A percentile compares a stretch with the other conserved stretches of the same genome.
phyloP scores from a whole-genome alignment of 2,888 invertebrate species.

The Ligdia adustata region DNA sequence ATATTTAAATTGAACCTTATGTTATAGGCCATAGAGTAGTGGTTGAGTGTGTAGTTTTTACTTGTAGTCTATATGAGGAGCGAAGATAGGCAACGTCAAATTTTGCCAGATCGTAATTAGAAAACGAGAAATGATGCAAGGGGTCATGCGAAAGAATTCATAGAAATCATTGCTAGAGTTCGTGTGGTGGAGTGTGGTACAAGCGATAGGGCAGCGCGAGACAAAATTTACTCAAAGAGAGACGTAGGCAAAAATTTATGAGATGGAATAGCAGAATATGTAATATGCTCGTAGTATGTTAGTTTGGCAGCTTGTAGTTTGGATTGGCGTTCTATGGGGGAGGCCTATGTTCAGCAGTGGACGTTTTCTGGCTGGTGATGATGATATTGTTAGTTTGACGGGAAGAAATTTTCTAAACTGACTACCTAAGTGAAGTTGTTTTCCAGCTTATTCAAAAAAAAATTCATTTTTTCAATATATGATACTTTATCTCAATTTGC shows the following conservation, averaged over 20 bases:
- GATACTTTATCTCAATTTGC: no score
- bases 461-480: no score
- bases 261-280: no score
- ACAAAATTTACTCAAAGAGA: background rate
- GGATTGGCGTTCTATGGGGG: no score
- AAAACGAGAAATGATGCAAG: slow-evolving; percentile 63
- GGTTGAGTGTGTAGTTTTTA: slow-evolving; percentile 34
- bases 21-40: slow-evolving; percentile 27
- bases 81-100: slow-evolving; percentile 62
- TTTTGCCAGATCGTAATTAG: slow-evolving; percentile 77
- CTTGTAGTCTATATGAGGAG: slow-evolving; percentile 43
- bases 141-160: slow-evolving; percentile 77
- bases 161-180: slow-evolving; percentile 60
- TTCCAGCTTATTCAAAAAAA: no score
- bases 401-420: no score
- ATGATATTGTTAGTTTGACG: no score
- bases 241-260: background rate
- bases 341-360: no score
- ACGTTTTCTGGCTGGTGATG: no score
- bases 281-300: no score
- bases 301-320: no score
- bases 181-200: slow-evolving; percentile 31
- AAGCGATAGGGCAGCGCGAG: slow-evolving; percentile 12
- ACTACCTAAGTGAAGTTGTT: no score
- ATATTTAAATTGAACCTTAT: slow-evolving; percentile 35